Conservation (phyloP, 2,797 vertebrate genomes). For the Streptopelia turtur region DNA sequence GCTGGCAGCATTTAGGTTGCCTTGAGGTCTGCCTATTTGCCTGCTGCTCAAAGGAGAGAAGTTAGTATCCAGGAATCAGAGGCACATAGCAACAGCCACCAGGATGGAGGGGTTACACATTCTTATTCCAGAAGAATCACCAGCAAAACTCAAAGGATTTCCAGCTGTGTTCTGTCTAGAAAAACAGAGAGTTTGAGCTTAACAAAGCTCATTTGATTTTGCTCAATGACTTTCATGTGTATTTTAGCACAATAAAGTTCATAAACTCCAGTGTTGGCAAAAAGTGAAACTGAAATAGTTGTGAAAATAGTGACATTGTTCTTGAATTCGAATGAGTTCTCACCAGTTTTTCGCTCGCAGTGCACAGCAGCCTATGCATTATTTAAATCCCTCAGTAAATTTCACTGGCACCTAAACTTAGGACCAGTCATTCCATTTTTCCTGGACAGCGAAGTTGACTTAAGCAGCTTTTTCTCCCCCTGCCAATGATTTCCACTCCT, state of each 20-base stretch:
- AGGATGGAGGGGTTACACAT: background rate
- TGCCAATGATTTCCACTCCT: background rate
- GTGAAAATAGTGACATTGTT: background rate
- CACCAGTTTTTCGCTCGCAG: background rate
- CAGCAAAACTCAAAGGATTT: slow-evolving; percentile 53
- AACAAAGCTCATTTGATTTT: slow-evolving; percentile 46
- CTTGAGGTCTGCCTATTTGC: background rate
- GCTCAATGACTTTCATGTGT: slow-evolving; percentile 42
- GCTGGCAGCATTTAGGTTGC: background rate
- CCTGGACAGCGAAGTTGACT: background rate
- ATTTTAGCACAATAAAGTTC: slow-evolving; percentile 40
- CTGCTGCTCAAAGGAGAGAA: background rate
- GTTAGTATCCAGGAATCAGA: background rate
- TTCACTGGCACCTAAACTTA: background rate
- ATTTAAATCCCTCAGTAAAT: background rate
- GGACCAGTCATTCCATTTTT: background rate
- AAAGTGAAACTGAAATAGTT: background rate
- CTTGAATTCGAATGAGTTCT: background rate
- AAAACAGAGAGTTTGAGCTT: slow-evolving; percentile 20
- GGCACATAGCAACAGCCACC: background rate
- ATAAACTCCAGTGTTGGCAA: background rate
- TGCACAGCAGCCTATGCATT: background rate
- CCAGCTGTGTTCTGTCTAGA: slow-evolving; percentile 28
- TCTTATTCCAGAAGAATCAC: slow-evolving; percentile 38
- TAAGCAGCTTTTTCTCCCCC: background rate